Evolutionary conservation across 2,888 invertebrate species (phyloP), one percentile per base, ranked within the genome.

Genomic region (Spilosoma lubricipeda): DNA sequence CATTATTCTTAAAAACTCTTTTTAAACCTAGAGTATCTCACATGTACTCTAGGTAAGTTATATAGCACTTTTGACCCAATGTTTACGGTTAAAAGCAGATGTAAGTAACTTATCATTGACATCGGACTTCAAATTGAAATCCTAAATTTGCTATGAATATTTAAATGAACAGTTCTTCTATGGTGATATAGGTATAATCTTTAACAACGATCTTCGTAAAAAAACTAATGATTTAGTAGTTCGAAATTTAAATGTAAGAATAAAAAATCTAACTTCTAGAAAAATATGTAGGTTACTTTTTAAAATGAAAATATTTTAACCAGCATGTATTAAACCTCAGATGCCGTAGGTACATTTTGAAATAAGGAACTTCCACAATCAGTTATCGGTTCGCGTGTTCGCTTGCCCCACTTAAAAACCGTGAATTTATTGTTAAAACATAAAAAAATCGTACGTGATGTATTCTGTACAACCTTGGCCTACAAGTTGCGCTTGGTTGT

Each of bases 391-490:
- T 79, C 79, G 85, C 80, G 72, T 76, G 78, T 77, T 85, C 77
- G 72, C 33, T 75, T 23, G 84, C 82, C 75, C 77, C 72, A 77
- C 73, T 79, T 80, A 74, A 77, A 83, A 83, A 80, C 79, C 82
- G 79, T 80, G 77, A 78, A 84, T 83, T 83, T 85, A 82, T 81
- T 78, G 82, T 82, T 81, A 76, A 80, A 80, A 78, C 71, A 77
- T 76, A 77, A 81, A 82, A 81, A 82, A 82, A 77, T 42, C 75
- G 82, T 87, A 89, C 90, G 88, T 89, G 87, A 89, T 87, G 87
- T 84, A 79, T 83, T 77, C 84, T 80, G 79, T 79, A 73, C 80
- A 86, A 82, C 92, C 91, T 91, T 91, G 92, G 90, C 91, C 91
- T 78, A 87, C 83, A 89, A 90, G 90, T 89, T 85, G 87, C 89